Evolutionary conservation across 2,113 vertebrate genomes (phyloP).

Genomic region (Astur gentilis): DNA sequence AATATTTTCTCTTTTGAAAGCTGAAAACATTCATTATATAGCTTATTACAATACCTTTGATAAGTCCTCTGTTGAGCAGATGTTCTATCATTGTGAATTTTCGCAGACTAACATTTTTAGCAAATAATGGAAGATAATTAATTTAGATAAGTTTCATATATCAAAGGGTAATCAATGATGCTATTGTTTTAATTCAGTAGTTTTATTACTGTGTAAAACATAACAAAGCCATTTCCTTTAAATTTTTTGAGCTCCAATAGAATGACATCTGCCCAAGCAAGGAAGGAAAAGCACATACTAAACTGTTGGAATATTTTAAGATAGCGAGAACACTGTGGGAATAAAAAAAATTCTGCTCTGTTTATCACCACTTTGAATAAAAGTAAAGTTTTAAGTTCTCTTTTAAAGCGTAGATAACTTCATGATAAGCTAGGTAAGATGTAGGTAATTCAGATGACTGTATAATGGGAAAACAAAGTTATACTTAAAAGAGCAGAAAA

Average conservation of each 20-base stretch:
- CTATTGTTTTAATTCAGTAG: not conserved
- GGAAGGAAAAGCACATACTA: not conserved
- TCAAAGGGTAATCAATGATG: not conserved
- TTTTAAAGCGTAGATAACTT: not conserved
- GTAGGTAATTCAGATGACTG: not conserved
- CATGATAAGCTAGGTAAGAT: not conserved
- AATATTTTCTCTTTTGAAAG: not conserved
- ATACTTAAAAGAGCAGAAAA: not conserved
- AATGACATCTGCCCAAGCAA: not conserved
- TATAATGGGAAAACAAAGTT: not conserved
- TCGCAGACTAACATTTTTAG: not conserved
- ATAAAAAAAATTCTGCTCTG: not conserved
- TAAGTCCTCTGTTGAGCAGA: slow-evolving; percentile 1
- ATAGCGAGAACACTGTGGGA: not conserved
- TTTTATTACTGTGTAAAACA: not conserved
- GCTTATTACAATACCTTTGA: slow-evolving; percentile 23
- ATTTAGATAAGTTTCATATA: not conserved
- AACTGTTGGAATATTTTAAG: not conserved
- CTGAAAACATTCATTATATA: not conserved
- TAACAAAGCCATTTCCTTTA: not conserved
- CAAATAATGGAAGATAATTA: not conserved
- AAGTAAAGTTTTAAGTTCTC: not conserved
- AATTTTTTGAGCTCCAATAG: not conserved
- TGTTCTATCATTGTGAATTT: not conserved
- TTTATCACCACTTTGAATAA: not conserved